phyloP scores from a whole-genome alignment of 2,113 vertebrate species.

The Ploceus nigricollis region DNA sequence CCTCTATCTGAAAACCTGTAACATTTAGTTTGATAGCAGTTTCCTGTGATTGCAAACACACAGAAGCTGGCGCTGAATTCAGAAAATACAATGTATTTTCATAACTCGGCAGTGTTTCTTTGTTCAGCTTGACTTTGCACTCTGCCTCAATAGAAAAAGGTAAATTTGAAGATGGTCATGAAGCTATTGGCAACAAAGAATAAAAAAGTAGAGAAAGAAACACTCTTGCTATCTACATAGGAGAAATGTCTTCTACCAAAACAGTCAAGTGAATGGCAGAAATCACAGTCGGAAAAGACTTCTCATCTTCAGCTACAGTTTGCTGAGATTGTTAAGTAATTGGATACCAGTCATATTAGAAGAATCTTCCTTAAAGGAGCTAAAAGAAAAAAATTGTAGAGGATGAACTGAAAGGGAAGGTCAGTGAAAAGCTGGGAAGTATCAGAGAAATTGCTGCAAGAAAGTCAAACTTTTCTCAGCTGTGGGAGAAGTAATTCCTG shows the following conservation, averaged over 20 bases:
- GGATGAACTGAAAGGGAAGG: neutral
- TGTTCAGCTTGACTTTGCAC: neutral
- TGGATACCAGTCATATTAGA: neutral
- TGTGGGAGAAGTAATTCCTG: neutral
- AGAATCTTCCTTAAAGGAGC: neutral
- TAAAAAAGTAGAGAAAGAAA: neutral
- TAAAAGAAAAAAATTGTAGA: neutral
- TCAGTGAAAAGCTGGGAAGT: neutral
- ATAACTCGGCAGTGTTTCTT: neutral
- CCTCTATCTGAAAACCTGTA: neutral
- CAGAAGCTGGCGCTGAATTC: neutral
- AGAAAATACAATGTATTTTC: neutral
- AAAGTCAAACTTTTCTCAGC: neutral
- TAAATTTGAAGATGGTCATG: neutral
- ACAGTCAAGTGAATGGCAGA: neutral
- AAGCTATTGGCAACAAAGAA: neutral
- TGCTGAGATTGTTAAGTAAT: neutral
- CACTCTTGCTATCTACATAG: neutral
- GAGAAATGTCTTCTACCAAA: neutral
- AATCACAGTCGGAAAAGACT: neutral
- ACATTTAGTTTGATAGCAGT: neutral
- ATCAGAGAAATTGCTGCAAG: neutral
- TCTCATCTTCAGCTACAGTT: neutral
- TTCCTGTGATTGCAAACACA: neutral
- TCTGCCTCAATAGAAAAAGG: neutral